Evolutionary conservation across 1,140 invertebrate species (phyloP).

Genomic region (Cotesia vestalis): DNA sequence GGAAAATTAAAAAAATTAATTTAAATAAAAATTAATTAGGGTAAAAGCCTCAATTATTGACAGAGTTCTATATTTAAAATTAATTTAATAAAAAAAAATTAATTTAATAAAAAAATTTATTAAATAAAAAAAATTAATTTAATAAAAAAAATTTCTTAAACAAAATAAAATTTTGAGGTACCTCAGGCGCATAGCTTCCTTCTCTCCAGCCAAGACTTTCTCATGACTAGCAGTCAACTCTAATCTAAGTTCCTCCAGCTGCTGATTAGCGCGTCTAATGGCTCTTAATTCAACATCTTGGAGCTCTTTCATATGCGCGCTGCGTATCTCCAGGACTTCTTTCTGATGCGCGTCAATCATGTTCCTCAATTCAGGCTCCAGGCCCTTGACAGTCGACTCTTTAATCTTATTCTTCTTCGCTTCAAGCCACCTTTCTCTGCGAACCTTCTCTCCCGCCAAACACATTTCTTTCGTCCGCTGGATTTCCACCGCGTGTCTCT

Average conservation of each 20-base stretch:
- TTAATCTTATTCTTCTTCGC: constrained; percentile 78
- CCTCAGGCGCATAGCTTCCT: constrained; percentile 55
- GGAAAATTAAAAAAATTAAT: no score
- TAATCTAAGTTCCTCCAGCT: constrained; percentile 45
- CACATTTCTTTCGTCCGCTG: constrained; percentile 72
- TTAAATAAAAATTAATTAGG: no score
- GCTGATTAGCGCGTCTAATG: constrained; percentile 61
- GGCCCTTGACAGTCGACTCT: constrained; percentile 76
- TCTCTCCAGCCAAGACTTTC: constrained; percentile 56
- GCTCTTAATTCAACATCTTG: constrained; percentile 69
- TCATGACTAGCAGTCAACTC: constrained; percentile 64
- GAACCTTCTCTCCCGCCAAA: constrained; percentile 73
- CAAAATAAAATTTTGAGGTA: no score
- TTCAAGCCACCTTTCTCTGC: constrained; percentile 74
- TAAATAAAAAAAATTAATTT: no score
- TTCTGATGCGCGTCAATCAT: constrained; percentile 69
- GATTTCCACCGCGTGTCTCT: constrained; percentile 73
- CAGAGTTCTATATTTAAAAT: no score
- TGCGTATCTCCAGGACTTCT: constrained; percentile 65
- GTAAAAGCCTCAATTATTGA: no score
- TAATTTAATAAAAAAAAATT: no score
- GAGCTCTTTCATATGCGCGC: constrained; percentile 66
- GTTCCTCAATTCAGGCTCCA: constrained; percentile 76
- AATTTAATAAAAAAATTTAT: no score
- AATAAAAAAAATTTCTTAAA: no score